phyloP scores from a whole-genome alignment of 2,113 vertebrate genomes.

The Gadus chalcogrammus region DNA sequence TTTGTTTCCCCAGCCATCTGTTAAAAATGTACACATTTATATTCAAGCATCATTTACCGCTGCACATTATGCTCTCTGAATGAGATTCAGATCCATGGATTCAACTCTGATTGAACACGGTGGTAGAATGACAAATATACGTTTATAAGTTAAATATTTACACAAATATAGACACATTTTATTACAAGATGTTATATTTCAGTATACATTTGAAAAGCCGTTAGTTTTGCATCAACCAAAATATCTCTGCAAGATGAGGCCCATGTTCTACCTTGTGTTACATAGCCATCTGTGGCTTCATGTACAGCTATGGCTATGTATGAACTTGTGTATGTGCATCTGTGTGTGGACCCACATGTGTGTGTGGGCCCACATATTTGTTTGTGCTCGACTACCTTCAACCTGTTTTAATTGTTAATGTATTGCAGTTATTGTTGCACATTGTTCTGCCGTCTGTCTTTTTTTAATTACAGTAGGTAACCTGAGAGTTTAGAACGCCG shows the following conservation, averaged over 20 bases:
- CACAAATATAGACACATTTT: conserved; percentile 29
- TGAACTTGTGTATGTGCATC: conserved; percentile 8
- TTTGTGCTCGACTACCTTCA: background rate
- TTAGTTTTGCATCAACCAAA: conserved; percentile 31
- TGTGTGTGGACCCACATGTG: too few relatives aligned
- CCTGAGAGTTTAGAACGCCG: too few relatives aligned
- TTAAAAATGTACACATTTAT: conserved; percentile 10
- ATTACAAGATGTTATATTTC: conserved; percentile 32
- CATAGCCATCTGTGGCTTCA: conserved; percentile 6
- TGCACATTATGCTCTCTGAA: conserved; percentile 19
- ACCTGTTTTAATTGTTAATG: background rate
- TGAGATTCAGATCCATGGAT: conserved; percentile 24
- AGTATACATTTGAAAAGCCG: conserved; percentile 38
- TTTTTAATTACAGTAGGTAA: too few relatives aligned
- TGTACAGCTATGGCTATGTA: background rate
- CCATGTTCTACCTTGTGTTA: conserved; percentile 23
- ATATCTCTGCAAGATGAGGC: background rate
- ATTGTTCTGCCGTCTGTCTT: conserved; percentile 2
- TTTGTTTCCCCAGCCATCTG: conserved; percentile 17
- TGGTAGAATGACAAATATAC: conserved; percentile 43
- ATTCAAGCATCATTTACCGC: conserved; percentile 29
- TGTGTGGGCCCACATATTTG: too few relatives aligned
- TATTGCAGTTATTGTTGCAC: conserved; percentile 20
- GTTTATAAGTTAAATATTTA: conserved; percentile 21
- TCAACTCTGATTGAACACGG: conserved; percentile 6